Evolutionary conservation across 2,113 vertebrate genomes (phyloP), one percentile per base, ranked within the genome.

Genomic region (Siniperca chuatsi): DNA sequence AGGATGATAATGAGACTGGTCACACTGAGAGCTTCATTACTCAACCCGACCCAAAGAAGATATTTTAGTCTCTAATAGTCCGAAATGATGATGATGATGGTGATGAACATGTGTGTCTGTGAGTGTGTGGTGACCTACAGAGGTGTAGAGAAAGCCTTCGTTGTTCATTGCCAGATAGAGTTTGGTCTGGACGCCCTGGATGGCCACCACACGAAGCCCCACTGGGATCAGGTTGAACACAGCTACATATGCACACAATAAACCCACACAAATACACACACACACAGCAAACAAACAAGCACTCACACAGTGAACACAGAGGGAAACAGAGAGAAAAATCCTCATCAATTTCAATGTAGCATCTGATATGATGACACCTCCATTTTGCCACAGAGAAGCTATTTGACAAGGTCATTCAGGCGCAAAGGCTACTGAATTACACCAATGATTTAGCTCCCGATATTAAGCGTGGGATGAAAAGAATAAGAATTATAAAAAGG

Each of bases 221-320:
- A 99, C 98, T 11, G 98, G 98, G 92, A 99, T 99, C 95, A 99
- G 97, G 96, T 99, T 99, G 95, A 99, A 99, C 94, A 99, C 95
- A 91, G 98, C 98, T 99, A 90, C 78, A 72, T 92, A 90, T 1
- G 40, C 70, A 85, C 82, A 70, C 33, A 29, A 75, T 15, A 74
- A 18, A 70, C 21, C 15, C 64, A 64, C 80, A 76, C 15, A 82
- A 76, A 37, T 13, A 62, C 25, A 71, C 48, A 75, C 25, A 12
- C 44, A 62, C 46, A 44, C 55, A 76, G 40, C 35, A 86, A 74
- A 81, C 60, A 81, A 78, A 46, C 75, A 8, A 25, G 68, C 64
- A 50, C n/a, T 58, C 73, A 68, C 71, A 87, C 76, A 80, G 55
- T 11, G 58, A 58, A 42, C 54, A 85, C 54, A 77, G 55, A 81